phyloP scores from a whole-genome alignment of 2,113 vertebrate genomes.

The Carettochelys insculpta region DNA sequence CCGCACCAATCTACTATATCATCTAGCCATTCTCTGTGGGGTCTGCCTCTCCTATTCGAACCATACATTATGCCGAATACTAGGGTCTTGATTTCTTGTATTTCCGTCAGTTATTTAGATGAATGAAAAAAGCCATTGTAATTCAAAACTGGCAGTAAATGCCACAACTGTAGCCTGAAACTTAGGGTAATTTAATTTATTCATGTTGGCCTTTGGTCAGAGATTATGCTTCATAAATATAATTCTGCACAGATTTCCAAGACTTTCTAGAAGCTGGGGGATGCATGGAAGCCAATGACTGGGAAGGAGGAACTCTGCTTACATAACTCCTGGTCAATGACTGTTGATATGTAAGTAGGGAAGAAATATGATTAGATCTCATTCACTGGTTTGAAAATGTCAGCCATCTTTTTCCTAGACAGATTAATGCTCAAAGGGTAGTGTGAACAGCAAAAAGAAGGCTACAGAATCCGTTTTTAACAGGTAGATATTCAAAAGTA shows the following conservation, averaged over 20 bases:
- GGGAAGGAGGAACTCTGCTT: neutral
- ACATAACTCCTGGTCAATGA: neutral
- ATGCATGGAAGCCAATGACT: neutral
- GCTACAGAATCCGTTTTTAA: neutral
- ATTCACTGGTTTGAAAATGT: neutral
- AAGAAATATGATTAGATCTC: neutral
- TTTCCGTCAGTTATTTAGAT: no score
- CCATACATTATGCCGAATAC: no score
- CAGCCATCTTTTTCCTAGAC: neutral
- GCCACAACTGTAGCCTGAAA: neutral
- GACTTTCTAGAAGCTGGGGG: neutral
- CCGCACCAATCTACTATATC: no score
- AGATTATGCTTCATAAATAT: neutral
- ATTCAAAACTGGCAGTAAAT: neutral
- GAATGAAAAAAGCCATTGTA: neutral
- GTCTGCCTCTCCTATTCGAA: no score
- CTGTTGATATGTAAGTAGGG: no score
- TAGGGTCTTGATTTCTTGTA: no score
- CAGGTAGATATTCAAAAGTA: neutral
- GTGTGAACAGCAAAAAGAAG: accelerated
- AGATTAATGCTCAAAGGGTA: neutral
- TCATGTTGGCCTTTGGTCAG: neutral
- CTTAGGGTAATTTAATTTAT: neutral
- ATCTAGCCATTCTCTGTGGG: no score
- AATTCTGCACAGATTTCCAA: slow-evolving; percentile 8